Evolutionary conservation across 2,113 vertebrate species (phyloP), one percentile per base, ranked within the genome.

Genomic region (Pollimyrus isidori): DNA sequence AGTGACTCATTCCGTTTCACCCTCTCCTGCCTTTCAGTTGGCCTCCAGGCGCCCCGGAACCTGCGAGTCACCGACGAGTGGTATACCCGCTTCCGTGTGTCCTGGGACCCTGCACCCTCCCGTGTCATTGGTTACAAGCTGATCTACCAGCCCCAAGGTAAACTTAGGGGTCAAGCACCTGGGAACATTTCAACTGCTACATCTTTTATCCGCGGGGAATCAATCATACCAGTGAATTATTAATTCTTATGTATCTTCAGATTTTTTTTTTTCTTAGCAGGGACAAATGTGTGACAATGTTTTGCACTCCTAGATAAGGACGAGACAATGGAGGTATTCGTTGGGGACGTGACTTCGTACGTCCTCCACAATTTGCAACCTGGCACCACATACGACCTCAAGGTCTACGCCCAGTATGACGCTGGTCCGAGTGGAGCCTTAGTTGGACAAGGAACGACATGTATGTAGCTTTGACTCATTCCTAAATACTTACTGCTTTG

Each of bases 61-160:
- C 97, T 99, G 88, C 97, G 95, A 48, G 97, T 99, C 90, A 97
- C 97, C 52, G 98, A 99, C 88, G 98, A 99, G 91, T 99, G 98
- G 98, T 99, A 99, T 92, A 99, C 98, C 17, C 96, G 98, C 91
- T 99, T 99, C 96, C 96, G 96, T 90, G 98, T 99, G 89, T 96
- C 98, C 89, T 99, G 98, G 98, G 98, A 99, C 91, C 93, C 98
- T 9, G 97, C 96, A 42, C 97, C 97, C 4, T 97, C 97, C 69
- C 97, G 95, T 45, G 97, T 98, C 91, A 97, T 96, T n/a, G 98
- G 98, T 88, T 99, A 99, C 93, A 99, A 98, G 93, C 95, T 99
- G 91, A 95, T 98, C 2, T 99, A 99, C 91, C 96, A 97, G 89
- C 97, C 97, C 84, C 95, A 94, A 76, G 98, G 98, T 99, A 96